A percentile compares a stretch with the other conserved stretches of the same genome.
These are phyloP conservation scores for Gandaritis pyraliata DNA, from an alignment of 2,888 invertebrate species.

Conservation along the genomic window DNA sequence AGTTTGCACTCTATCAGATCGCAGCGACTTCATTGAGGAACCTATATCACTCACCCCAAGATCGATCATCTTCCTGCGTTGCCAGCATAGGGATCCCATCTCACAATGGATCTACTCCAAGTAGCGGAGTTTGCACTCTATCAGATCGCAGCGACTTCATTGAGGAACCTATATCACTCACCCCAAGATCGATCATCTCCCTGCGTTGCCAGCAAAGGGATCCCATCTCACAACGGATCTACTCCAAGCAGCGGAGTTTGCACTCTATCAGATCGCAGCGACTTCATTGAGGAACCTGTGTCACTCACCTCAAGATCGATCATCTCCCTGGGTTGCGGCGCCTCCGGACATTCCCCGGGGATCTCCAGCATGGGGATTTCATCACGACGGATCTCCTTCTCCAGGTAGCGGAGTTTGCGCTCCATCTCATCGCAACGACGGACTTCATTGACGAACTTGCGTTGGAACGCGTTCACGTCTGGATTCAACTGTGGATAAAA, in stretches of 20 bases:
- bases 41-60: no score
- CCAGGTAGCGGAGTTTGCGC: slow-evolving; percentile 96
- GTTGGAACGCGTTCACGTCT: slow-evolving; percentile 98
- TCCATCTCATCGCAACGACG: slow-evolving; percentile 99
- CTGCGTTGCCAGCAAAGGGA: no score
- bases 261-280: no score
- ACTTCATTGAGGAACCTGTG: background rate
- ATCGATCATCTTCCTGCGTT: no score
- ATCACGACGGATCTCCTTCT: slow-evolving; percentile 98
- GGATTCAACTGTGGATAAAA: slow-evolving; percentile 91
- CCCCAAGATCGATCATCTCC: no score
- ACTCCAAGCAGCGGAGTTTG: no score
- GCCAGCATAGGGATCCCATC: no score
- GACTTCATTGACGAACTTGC: slow-evolving; percentile 99
- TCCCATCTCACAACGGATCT: no score
- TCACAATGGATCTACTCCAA: no score
- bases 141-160: no score
- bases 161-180: no score
- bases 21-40: background rate
- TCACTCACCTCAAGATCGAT: slow-evolving; percentile 97
- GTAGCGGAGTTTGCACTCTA: no score
- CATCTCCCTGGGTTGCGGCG: slow-evolving; percentile 99
- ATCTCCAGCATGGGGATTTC: slow-evolving; percentile 99
- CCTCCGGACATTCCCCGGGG: slow-evolving; percentile 98
- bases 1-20: background rate